Base-by-base conservation (phyloP, 2,888 invertebrate species). In the Nymphalis c-album region DNA sequence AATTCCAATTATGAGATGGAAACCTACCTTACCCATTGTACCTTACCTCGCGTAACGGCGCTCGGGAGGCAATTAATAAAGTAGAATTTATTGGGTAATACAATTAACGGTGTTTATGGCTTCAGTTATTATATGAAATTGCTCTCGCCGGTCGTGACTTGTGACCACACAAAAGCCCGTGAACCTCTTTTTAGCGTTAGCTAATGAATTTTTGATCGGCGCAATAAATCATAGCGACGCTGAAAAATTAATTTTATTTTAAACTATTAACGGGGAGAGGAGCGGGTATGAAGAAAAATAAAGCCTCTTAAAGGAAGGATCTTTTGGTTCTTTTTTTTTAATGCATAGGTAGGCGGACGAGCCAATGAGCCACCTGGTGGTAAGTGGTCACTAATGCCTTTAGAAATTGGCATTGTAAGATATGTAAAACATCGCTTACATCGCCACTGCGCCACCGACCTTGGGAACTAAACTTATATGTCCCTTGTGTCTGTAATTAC, bases 11-110 rank as follows among this genome's bases (percentile, higher is more conserved):
- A 40, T 55, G 20, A 66, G 46, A 47, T 60, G 61, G 55, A 61
- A 66, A 60, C 60, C 66, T 61, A 60, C 60, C 66, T 61, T 66
- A n/a, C 16, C 40, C 13, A n/a, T 55, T 59, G 26, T 55, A 45
- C 55, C 18, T 13, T 35, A 57, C 60, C 60, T 26, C 31, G 17
- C 31, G 22, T 59, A 31, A 47, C n/a, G 51, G 59, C 3, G 50
- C 26, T 47, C 57, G 26, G 58, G 51, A 62, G 61, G 62, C 53
- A 68, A 68, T 68, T 64, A 68, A 63, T 68, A 68, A 68, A 58
- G 59, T 17, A 47, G 22, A 64, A 70, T 70, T 68, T 65, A 70
- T 68, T 60, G 64, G 64, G 61, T 61, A 65, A 63, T 66, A 71
- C 60, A 70, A 64, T 67, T 60, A 67, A 60, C 67, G 48, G 48